phyloP scores from a whole-genome alignment of 2,113 vertebrate genomes.

The Cervus canadensis region DNA sequence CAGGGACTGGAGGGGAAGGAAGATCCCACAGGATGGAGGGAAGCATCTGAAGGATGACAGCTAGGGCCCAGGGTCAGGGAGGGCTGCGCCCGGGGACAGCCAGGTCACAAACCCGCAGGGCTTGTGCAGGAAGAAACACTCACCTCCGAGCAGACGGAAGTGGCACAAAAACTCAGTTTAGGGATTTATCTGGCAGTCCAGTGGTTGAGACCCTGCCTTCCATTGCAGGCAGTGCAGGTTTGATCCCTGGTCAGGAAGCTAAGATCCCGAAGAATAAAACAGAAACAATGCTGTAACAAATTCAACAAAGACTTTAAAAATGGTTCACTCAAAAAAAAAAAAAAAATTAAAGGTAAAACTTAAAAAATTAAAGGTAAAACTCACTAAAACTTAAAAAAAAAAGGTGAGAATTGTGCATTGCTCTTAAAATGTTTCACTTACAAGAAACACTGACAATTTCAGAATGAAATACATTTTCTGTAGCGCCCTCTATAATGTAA shows the following conservation, averaged over 20 bases:
- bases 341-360: too few species aligned
- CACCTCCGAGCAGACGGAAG: accelerated
- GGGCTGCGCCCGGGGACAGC: background rate
- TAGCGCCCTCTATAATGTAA: too few species aligned
- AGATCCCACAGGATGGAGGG: accelerated
- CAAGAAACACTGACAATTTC: background rate
- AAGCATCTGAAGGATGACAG: background rate
- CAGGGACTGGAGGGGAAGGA: background rate
- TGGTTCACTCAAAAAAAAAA: background rate
- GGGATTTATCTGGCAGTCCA: background rate
- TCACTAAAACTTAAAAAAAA: background rate
- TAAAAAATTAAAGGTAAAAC: background rate
- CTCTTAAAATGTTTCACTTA: background rate
- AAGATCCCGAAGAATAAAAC: background rate
- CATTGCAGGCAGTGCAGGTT: background rate
- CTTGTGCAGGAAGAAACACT: background rate
- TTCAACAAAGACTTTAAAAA: background rate
- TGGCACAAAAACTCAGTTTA: background rate
- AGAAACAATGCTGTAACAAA: background rate
- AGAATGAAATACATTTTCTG: background rate
- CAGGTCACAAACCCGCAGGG: background rate
- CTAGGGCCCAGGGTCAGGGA: background rate
- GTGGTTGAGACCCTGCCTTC: background rate
- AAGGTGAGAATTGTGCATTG: background rate
- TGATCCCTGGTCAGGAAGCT: background rate